Conservation (phyloP, 2,888 invertebrate species). For the Clanis bilineata region DNA sequence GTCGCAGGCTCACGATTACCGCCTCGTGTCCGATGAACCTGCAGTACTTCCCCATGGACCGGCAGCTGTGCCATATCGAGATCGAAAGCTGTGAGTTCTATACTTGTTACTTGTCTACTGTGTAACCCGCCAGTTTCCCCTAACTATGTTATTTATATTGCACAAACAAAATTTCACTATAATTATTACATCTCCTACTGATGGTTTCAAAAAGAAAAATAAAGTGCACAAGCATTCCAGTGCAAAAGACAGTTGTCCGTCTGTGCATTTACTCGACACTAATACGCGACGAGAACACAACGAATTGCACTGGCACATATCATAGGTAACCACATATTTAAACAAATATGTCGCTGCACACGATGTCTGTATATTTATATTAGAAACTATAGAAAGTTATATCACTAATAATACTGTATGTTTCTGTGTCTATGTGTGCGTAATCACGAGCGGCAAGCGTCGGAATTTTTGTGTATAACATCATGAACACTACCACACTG, state of each 20-base stretch:
- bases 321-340: background rate
- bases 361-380: conserved; percentile 34
- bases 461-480: conserved; percentile 24
- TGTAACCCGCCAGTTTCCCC: background rate
- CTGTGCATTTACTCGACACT: background rate
- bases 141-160: background rate
- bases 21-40: conserved; percentile 97
- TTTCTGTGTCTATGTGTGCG: conserved; percentile 36
- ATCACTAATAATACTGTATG: background rate
- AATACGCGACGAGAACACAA: too few species aligned
- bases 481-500: conserved; percentile 20
- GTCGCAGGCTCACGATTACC: conserved; percentile 92
- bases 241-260: background rate
- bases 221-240: background rate
- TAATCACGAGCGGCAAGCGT: conserved; percentile 48
- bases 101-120: background rate
- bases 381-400: conserved; percentile 46
- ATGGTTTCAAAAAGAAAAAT: background rate
- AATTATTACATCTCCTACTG: background rate
- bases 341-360: background rate
- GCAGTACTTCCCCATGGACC: conserved; percentile 96
- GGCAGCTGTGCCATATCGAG: conserved; percentile 95
- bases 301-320: background rate
- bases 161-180: background rate
- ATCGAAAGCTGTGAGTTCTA: conserved; percentile 96